Base-by-base conservation (phyloP, 2,888 invertebrate species). In the Aplocera efformata region DNA sequence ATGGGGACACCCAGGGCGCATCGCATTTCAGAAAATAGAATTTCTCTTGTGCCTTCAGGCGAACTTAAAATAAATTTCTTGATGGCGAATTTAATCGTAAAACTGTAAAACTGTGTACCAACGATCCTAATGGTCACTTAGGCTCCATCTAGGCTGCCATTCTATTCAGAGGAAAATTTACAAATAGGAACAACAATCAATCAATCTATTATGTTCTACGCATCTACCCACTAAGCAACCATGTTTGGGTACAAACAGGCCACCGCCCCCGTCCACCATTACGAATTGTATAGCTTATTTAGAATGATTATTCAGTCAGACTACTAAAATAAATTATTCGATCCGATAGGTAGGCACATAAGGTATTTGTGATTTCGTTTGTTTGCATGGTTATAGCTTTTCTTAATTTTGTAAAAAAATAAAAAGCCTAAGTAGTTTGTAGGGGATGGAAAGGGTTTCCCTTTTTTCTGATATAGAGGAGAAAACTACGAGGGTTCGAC, bases 201-300 rank as follows among this genome's bases (percentile, higher is more conserved):
- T 52, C 50, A 50, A 42, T 45, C 42, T 35, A 37, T 44, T 48
- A 37, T 32, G 10, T 42, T 50, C 39, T 17, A 31, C 32, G 32
- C 43, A 38, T 44, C 53, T 29, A 39, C 53, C 52, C 52, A 50
- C 53, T 10, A 1, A 9, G 38, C 8, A 23, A 23, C 52, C 45
- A 39, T 49, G 43, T 44, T 53, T 46, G 48, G 53, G 27, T 35
- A 28, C 45, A 24, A 32, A 47, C 50, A 53, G 35, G 62, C 59
- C 60, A 54, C 58, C 63, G 58, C 63, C 64, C 34, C 55, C 63
- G 34, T 44, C 11, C 24, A 35, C 40, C 49, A 50, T 42, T 46
- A 39, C 32, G 35, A 39, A 32, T 33, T 21, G 17, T 32, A 29
- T 21, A 3, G 6, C 34, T 24, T 36, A 44, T 30, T 32, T 39